Evolutionary conservation across 2,113 vertebrate species (phyloP).

Genomic region (Pontoporia blainvillei): DNA sequence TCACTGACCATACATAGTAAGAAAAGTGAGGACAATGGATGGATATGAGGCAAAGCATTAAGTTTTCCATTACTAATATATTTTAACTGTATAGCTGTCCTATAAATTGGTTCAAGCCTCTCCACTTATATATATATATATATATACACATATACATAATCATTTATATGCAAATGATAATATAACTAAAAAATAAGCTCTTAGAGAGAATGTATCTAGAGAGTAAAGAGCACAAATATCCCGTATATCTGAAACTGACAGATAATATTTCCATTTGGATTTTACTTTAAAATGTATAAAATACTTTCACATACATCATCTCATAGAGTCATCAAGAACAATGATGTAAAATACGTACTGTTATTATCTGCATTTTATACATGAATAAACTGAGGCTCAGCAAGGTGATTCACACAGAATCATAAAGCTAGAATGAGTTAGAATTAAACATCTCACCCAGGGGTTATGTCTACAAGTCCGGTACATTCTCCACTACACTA

Average conservation of each 20-base stretch:
- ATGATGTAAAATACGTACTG: neutral
- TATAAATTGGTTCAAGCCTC: neutral
- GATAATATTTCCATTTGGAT: neutral
- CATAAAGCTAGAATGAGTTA: neutral
- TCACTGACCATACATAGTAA: neutral
- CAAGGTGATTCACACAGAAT: neutral
- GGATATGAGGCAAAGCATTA: neutral
- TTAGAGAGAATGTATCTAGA: neutral
- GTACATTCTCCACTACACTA: neutral
- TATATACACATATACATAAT: neutral
- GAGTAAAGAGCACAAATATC: neutral
- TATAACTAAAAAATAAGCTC: neutral
- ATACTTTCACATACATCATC: neutral
- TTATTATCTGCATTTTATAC: neutral
- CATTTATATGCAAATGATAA: slow-evolving; percentile 6
- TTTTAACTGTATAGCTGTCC: neutral
- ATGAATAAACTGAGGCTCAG: neutral
- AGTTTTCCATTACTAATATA: neutral
- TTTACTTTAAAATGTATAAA: slow-evolving; percentile 1
- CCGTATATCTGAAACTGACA: neutral
- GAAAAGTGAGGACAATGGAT: neutral
- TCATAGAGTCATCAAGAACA: neutral
- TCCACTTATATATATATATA: neutral
- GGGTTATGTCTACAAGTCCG: neutral
- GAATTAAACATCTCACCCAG: neutral